Evolutionary conservation across 2,888 invertebrate genomes (phyloP), one percentile per base, ranked within the genome.

Genomic region (Leptinotarsa tumamoca): DNA sequence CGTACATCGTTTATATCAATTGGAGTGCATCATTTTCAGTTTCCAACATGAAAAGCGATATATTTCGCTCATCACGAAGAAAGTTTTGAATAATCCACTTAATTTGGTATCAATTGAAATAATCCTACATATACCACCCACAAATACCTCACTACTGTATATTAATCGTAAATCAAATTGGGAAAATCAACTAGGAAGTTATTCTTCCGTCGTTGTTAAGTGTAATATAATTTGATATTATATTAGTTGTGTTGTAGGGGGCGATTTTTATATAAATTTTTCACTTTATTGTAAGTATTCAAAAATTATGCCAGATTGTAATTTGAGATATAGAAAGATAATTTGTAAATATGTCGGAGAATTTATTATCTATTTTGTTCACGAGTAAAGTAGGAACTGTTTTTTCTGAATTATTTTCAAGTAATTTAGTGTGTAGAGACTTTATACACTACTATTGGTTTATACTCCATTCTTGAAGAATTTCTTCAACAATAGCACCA

Each of bases 391-490:
- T 13, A 56, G n/a, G 7, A 56, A 18, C 13, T 18, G 27, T 33
- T 33, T 33, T n/a, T n/a, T 27, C 2, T 63, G 14, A 33, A 63
- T 63, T 1, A 63, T 33, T 33, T 63, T 33, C 5, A 33, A 33
- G 33, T 63, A 33, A 63, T 63, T 63, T 63, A 63, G 27, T 33
- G 58, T 58, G 58, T 58, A 58, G 58, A 18, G 14, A 10, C 14
- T 58, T 58, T 58, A 4, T 58, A 63, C 63, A 63, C 27, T 17
- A 17, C 27, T 63, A 63, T 63, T 27, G 5, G 27, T 63, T 58
- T 14, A 4, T 21, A 58, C 23, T 58, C 21, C 58, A 58, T 21
- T 58, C 21, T 58, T 58, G 21, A 21, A 21, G 58, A 21, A 58
- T 56, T 21, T 21, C 21, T 21, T n/a, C 17, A 56, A 18, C 52